These are phyloP conservation scores for Phrynocephalus guinanensis DNA, from an alignment of 2,797 vertebrate genomes.

Conservation along the genomic window DNA sequence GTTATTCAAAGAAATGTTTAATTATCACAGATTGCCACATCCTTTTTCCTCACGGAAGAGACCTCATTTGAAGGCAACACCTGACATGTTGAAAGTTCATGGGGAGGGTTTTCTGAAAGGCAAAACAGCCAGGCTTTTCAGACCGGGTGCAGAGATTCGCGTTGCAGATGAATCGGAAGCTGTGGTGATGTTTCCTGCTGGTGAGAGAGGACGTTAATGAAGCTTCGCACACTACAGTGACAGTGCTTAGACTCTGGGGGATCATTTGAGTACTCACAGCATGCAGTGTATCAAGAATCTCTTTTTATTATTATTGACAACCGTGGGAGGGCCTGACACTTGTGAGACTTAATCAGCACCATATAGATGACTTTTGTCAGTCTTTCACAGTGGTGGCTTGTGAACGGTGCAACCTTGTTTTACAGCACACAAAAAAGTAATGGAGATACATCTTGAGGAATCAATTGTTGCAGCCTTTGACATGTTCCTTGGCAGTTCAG, in stretches of 20 bases:
- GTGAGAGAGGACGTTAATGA: conserved; percentile 18
- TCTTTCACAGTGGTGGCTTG: background rate
- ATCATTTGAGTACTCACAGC: background rate
- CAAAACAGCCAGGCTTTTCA: background rate
- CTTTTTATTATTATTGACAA: conserved; percentile 26
- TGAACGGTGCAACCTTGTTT: background rate
- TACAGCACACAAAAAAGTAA: background rate
- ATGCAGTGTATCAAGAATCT: conserved; percentile 9
- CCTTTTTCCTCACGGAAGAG: background rate
- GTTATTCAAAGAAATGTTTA: conserved; percentile 12
- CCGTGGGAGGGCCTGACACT: conserved; percentile 2
- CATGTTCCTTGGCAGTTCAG: background rate
- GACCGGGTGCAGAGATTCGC: background rate
- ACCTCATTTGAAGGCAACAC: background rate
- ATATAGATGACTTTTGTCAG: conserved; percentile 8
- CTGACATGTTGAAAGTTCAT: background rate
- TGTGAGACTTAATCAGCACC: conserved; percentile 11
- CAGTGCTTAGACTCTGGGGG: background rate
- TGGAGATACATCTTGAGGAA: background rate
- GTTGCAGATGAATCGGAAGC: conserved; percentile 10
- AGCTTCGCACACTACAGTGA: conserved; percentile 13
- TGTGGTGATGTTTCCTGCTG: conserved; percentile 27
- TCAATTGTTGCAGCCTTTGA: background rate
- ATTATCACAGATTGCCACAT: background rate
- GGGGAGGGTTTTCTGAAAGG: background rate